Conservation (phyloP, 1,140 invertebrate genomes). For the Magallana angulata region DNA sequence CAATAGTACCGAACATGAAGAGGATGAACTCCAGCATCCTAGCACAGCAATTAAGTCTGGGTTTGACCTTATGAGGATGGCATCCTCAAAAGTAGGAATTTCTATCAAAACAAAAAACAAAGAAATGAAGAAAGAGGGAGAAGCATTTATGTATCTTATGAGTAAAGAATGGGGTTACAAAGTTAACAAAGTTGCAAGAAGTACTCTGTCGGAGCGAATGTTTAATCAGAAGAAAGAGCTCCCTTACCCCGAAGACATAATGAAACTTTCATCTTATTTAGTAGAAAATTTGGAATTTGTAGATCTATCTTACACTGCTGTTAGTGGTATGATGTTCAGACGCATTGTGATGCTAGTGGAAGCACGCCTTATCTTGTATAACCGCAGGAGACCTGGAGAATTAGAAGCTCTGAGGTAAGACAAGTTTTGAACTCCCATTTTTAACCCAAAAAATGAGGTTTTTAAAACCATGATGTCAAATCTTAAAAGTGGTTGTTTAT, state of each 20-base stretch:
- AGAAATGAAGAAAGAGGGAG: constrained; percentile 25
- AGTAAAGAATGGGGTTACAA: constrained; percentile 11
- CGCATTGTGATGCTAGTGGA: constrained; percentile 11
- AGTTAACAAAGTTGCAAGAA: constrained; percentile 37
- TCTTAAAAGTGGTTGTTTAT: too few relatives aligned
- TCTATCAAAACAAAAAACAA: constrained; percentile 1
- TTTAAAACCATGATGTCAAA: neutral
- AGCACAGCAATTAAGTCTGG: constrained; percentile 11
- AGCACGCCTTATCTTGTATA: constrained; percentile 39
- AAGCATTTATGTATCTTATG: constrained; percentile 3
- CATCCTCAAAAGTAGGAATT: constrained; percentile 27
- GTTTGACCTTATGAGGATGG: constrained; percentile 37
- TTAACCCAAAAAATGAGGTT: neutral
- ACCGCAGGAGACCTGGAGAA: constrained; percentile 46
- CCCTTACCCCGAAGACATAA: constrained; percentile 4
- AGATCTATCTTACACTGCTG: neutral
- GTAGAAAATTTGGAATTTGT: constrained; percentile 18
- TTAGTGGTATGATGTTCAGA: constrained; percentile 11
- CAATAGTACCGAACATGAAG: neutral
- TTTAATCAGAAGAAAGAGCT: constrained; percentile 8
- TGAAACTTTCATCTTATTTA: neutral
- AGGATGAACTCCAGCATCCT: constrained; percentile 31
- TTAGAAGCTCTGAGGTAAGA: constrained; percentile 46
- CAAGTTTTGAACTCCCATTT: neutral
- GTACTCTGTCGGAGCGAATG: constrained; percentile 9